Evolutionary conservation across 2,888 invertebrate species (phyloP).

Genomic region (Amphipoea lucens): DNA sequence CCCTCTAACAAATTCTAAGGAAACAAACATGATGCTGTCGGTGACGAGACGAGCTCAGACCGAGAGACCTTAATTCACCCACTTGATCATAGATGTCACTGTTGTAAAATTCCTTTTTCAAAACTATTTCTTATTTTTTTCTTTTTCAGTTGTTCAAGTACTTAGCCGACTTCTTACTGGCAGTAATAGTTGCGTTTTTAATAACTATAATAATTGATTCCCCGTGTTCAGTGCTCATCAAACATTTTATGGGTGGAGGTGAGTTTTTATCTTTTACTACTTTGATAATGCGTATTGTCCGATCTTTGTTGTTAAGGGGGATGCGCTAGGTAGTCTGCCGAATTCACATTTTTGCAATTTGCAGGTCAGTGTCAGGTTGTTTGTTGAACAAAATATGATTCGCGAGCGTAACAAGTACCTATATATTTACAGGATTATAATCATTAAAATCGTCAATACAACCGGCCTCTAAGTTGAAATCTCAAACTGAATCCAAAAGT

Average conservation of each 20-base stretch:
- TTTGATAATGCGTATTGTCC: too few species aligned
- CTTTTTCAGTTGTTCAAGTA: conserved; percentile 77
- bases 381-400: too few species aligned
- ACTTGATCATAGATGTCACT: conserved; percentile 32
- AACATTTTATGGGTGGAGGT: conserved; percentile 76
- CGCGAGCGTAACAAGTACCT: too few species aligned
- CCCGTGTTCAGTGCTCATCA: conserved; percentile 78
- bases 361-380: too few species aligned
- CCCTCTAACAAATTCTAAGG: neutral
- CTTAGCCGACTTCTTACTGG: conserved; percentile 70
- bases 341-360: too few species aligned
- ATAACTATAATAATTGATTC: conserved; percentile 78
- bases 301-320: neutral
- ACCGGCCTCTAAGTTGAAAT: too few species aligned
- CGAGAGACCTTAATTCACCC: neutral
- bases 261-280: conserved; percentile 43
- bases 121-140: neutral
- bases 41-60: neutral
- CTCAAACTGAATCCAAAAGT: too few species aligned
- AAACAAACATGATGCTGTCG: neutral
- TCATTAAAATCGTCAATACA: too few species aligned
- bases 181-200: conserved; percentile 74
- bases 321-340: too few species aligned
- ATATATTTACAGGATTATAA: too few species aligned
- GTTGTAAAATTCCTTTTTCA: neutral